Evolutionary conservation across 2,113 vertebrate species (phyloP).

Genomic region (Phalacrocorax brasilianus): DNA sequence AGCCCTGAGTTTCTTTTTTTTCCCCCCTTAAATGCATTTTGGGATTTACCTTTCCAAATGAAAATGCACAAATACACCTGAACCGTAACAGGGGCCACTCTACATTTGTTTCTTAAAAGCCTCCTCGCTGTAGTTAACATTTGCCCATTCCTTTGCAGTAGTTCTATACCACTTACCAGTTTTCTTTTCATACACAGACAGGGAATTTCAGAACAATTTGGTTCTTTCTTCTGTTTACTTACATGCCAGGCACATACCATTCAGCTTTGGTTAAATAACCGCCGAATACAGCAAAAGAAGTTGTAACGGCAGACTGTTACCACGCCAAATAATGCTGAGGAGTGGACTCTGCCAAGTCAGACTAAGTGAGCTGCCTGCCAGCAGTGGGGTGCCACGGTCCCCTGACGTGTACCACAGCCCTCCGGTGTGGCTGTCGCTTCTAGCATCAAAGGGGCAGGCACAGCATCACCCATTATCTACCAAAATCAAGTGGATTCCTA

Average conservation of each 20-base stretch:
- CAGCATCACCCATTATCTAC: too few relatives aligned
- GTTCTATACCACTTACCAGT: accelerated
- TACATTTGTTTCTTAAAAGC: not conserved
- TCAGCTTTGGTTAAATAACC: not conserved
- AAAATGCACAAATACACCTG: not conserved
- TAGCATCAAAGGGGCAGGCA: too few relatives aligned
- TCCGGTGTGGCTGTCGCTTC: too few relatives aligned
- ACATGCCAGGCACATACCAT: not conserved
- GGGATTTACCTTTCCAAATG: not conserved
- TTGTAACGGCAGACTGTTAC: not conserved
- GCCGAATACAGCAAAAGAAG: not conserved
- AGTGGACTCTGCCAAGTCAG: too few relatives aligned
- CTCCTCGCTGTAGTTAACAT: not conserved
- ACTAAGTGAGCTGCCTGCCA: too few relatives aligned
- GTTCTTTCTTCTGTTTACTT: not conserved
- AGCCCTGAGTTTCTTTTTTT: not conserved
- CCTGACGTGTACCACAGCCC: too few relatives aligned
- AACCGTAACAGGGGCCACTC: not conserved
- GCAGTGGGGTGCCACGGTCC: too few relatives aligned
- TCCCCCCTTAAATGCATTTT: not conserved
- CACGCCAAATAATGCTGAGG: not conserved
- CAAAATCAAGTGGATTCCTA: too few relatives aligned
- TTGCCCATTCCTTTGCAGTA: not conserved
- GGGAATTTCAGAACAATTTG: not conserved
- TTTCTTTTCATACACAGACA: not conserved